A percentile compares a stretch with the other conserved stretches of the same genome.
Evolutionary conservation across 2,888 invertebrate genomes (phyloP).

Genomic region (Lapara coniferarum): DNA sequence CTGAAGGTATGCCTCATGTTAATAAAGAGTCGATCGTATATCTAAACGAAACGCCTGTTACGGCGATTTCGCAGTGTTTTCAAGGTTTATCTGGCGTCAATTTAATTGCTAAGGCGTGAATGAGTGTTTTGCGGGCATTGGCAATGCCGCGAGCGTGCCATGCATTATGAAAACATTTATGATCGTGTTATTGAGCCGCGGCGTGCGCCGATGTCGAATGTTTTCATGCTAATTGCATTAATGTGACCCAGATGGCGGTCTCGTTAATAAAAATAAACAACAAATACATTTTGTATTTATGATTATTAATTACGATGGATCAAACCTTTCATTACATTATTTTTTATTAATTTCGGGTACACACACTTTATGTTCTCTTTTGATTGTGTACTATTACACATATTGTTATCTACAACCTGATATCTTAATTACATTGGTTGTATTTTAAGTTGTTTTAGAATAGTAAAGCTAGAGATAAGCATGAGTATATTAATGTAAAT

Average conservation of each 20-base stretch:
- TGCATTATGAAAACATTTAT: slow-evolving; percentile 32
- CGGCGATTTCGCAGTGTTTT: slow-evolving; percentile 56
- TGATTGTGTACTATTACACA: neutral
- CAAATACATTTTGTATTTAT: slow-evolving; percentile 1
- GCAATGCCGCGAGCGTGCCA: slow-evolving; percentile 35
- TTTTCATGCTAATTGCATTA: slow-evolving; percentile 34
- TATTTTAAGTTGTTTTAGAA: too few relatives aligned
- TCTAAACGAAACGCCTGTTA: slow-evolving; percentile 40
- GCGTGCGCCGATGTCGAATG: slow-evolving; percentile 36
- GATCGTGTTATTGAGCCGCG: slow-evolving; percentile 28
- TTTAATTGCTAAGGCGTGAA: slow-evolving; percentile 62
- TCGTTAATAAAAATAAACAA: slow-evolving; percentile 34
- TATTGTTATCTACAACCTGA: neutral
- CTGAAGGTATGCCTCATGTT: slow-evolving; percentile 69
- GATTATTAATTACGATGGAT: neutral
- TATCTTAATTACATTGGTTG: too few relatives aligned
- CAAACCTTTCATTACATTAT: neutral
- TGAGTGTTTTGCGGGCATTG: slow-evolving; percentile 38
- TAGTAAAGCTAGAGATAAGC: too few relatives aligned
- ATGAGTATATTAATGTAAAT: too few relatives aligned
- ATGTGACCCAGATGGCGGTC: slow-evolving; percentile 40
- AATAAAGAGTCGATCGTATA: slow-evolving; percentile 30
- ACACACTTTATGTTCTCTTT: neutral
- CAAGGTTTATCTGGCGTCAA: slow-evolving; percentile 72
- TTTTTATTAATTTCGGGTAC: neutral